Evolutionary conservation across 1,140 invertebrate genomes (phyloP), one percentile per base, ranked within the genome.

Genomic region (Dryas iulia): DNA sequence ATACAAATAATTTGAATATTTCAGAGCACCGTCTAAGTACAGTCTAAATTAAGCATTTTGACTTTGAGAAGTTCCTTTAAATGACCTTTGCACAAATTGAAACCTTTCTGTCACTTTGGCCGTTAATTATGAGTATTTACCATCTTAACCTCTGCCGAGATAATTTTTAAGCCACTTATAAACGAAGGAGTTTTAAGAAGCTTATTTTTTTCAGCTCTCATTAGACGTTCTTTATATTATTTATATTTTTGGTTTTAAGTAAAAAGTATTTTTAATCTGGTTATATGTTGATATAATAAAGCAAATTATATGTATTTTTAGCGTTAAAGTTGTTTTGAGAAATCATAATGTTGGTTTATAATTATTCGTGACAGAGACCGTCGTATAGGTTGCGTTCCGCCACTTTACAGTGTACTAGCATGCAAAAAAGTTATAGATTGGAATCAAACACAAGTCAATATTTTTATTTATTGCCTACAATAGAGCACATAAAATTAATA

Each of bases 151-250:
- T 61, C 59, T 53, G 39, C 28, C n/a, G 59, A 52, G 39, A 61
- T 61, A 18, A 61, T 28, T 52, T 61, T 61, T 52, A 61, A 53
- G 39, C 59, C 39, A 61, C 59, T 61, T 61, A 61, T 52, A 61
- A 61, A 61, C 14, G 14, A 14, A 3, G 14, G 7, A 47, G 18
- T 47, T 47, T 47, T 47, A 47, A 47, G 14, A 7, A 10, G 39
- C 14, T 47, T 47, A 47, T 47, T 47, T 47, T 47, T 47, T 47
- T 2, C 1, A 8, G 5, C 33, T 35, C n/a, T 47, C 39, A 47
- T 47, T 47, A 47, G 14, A 47, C 10, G 39, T 47, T 18, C 39
- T 47, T 47, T 47, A 47, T 47, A 8, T 47, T 47, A 14, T 14
- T 47, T 47, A 14, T 18, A 21, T 0, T n/a, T 10, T 0, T 18